These are phyloP conservation scores for Epinotia brunnichana DNA, from an alignment of 2,888 invertebrate genomes.

Conservation along the genomic window DNA sequence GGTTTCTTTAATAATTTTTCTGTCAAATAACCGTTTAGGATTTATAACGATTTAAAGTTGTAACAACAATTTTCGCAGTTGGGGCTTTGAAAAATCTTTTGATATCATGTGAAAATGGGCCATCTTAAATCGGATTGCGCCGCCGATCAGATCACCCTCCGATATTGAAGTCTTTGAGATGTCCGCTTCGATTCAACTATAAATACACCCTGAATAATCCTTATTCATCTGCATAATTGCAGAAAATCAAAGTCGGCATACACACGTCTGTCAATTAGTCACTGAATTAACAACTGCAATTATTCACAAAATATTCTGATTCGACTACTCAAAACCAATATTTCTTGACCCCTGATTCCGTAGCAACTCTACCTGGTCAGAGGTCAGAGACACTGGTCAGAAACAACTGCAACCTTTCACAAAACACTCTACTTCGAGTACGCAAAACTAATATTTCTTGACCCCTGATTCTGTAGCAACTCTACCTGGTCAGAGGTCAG, in stretches of 20 bases:
- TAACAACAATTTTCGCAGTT: too few species aligned
- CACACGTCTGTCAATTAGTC: constrained; percentile 32
- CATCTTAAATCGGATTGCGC: not conserved
- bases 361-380: not conserved
- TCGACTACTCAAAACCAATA: not conserved
- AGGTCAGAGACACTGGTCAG: not conserved
- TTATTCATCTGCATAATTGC: constrained; percentile 22
- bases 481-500: not conserved
- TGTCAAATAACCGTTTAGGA: too few species aligned
- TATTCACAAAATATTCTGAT: not conserved
- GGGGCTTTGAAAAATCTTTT: too few species aligned
- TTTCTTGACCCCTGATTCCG: not conserved
- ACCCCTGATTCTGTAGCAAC: not conserved
- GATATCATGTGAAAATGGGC: too few species aligned
- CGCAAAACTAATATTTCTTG: not conserved
- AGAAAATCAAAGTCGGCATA: constrained; percentile 18
- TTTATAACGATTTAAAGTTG: too few species aligned
- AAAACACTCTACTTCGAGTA: too few species aligned
- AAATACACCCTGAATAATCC: not conserved
- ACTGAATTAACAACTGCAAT: constrained; percentile 17
- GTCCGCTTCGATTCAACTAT: not conserved
- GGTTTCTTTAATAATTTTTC: too few species aligned
- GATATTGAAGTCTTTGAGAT: not conserved
- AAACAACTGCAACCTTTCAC: not conserved
- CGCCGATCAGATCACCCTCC: not conserved